Conservation (phyloP, 2,888 invertebrate genomes). For the Drosophila phalerata region DNA sequence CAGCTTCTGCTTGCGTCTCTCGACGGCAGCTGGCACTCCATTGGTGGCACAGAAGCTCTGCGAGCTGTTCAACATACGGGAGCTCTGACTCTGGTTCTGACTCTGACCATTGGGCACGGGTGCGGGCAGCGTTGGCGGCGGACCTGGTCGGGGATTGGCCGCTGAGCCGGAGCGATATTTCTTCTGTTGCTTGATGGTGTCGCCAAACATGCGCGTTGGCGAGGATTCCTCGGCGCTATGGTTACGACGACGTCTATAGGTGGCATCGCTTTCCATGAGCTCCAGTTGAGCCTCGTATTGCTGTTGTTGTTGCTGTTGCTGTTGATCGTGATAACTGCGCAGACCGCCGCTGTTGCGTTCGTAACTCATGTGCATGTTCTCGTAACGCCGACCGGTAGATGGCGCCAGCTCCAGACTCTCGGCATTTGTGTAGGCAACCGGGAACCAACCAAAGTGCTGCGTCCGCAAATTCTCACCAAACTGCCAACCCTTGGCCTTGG, state of each 20-base stretch:
- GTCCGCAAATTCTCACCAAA: slow-evolving; percentile 97
- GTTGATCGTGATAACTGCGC: slow-evolving; percentile 80
- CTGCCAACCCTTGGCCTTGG: slow-evolving; percentile 97
- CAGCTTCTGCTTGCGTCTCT: slow-evolving; percentile 82
- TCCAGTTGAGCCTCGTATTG: slow-evolving; percentile 77
- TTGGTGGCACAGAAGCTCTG: slow-evolving; percentile 87
- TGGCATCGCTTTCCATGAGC: slow-evolving; percentile 76
- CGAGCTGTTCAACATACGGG: slow-evolving; percentile 87
- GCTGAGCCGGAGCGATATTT: slow-evolving; percentile 87
- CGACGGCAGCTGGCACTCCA: slow-evolving; percentile 81
- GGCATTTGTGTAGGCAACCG: slow-evolving; percentile 96
- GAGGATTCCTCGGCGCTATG: slow-evolving; percentile 85
- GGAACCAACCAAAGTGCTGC: slow-evolving; percentile 98
- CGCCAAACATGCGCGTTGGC: slow-evolving; percentile 91
- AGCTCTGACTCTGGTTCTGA: slow-evolving; percentile 49
- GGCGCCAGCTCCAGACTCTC: slow-evolving; percentile 86
- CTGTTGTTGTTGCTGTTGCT: slow-evolving; percentile 64
- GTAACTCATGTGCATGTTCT: slow-evolving; percentile 83
- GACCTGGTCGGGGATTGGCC: slow-evolving; percentile 88
- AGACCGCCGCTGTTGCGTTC: slow-evolving; percentile 70
- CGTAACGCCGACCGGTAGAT: slow-evolving; percentile 67
- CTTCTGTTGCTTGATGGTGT: slow-evolving; percentile 87
- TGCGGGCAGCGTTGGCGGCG: slow-evolving; percentile 91
- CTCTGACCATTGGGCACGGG: slow-evolving; percentile 87
- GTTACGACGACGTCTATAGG: slow-evolving; percentile 78